These are phyloP conservation scores for Percopsis transmontana DNA, from an alignment of 2,113 vertebrate species.

Conservation along the genomic window DNA sequence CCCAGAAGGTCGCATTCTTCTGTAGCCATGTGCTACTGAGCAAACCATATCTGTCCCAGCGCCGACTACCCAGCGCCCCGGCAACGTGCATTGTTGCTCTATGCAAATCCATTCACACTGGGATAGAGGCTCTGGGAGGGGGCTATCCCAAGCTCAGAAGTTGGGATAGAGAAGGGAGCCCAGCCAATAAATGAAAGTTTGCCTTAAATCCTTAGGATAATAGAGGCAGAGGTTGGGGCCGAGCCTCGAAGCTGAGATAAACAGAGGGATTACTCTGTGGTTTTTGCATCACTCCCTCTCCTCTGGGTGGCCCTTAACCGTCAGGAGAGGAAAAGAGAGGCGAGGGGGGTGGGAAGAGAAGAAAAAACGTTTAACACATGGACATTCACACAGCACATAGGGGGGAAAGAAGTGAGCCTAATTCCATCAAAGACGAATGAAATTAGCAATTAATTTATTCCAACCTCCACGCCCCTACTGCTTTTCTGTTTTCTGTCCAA, in stretches of 20 bases:
- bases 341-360: constrained; percentile 17
- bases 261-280: constrained; percentile 97
- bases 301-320: constrained; percentile 96
- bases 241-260: constrained; percentile 91
- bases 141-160: constrained; percentile 80
- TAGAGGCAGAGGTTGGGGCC: constrained; percentile 92
- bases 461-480: constrained; percentile 71
- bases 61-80: constrained; percentile 81
- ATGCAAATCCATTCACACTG: constrained; percentile 92
- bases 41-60: constrained; percentile 64
- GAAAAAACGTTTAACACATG: constrained; percentile 82
- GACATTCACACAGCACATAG: constrained; percentile 92
- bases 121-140: constrained; percentile 73
- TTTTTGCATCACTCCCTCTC: constrained; percentile 95
- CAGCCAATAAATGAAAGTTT: constrained; percentile 94
- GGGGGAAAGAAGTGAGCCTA: constrained; percentile 90
- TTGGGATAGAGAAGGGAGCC: constrained; percentile 84
- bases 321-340: constrained; percentile 73
- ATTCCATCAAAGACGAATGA: constrained; percentile 98
- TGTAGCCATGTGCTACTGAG: constrained; percentile 72
- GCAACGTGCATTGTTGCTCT: constrained; percentile 85
- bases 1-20: constrained; percentile 70
- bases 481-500: constrained; percentile 69
- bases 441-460: constrained; percentile 99
- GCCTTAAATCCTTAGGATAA: constrained; percentile 94